Base-by-base conservation (phyloP, 2,113 vertebrate genomes). In the Spea bombifrons region DNA sequence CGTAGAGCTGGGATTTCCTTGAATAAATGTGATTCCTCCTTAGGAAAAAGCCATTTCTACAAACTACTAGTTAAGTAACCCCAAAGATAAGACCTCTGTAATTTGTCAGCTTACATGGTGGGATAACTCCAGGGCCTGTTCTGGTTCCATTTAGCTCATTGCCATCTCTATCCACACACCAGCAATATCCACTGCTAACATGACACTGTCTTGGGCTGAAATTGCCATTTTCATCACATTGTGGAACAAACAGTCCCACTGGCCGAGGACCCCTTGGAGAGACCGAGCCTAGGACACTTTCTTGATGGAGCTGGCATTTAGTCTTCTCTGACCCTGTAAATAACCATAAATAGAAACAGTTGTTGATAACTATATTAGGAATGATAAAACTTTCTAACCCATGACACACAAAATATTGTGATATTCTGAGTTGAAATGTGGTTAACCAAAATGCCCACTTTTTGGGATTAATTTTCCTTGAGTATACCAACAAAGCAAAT, bases 201-300 rank as follows among this genome's bases (percentile, higher is more conserved):
- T 96, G 95, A 85, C 97, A 99, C 86, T 99, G 97, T 12, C 88
- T 90, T 50, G 96, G 90, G 3, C 83, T 66, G 1, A 96, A 99
- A 65, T 89, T 88, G 0, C 97, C 97, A 0, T 92, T 88, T 7
- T 90, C 88, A 4, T 97, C 95, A 78, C 96, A 99, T 13, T 90
- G 81, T 0, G 96, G 96, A 73, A 98, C 68, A 66, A 91, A 95
- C 9, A 90, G 87, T 9, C 90, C 88, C 0, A 76, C 52, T 0
- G 86, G 91, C 44, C 85, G 85, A 0, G 88, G 84, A 0, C 85
- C 89, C n/a, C 89, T 89, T 0, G 76, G 80, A 30, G 83, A 87
- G 0, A 45, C 74, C 4, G 5, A 53, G 16, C 84, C 84, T 5
- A 93, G 84, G 47, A 94, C 15, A 52, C 82, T 89, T 55, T 97